A percentile compares a stretch with the other conserved stretches of the same genome.
These are phyloP conservation scores for Orius insidiosus DNA, from an alignment of 1,140 invertebrate species.

Conservation along the genomic window DNA sequence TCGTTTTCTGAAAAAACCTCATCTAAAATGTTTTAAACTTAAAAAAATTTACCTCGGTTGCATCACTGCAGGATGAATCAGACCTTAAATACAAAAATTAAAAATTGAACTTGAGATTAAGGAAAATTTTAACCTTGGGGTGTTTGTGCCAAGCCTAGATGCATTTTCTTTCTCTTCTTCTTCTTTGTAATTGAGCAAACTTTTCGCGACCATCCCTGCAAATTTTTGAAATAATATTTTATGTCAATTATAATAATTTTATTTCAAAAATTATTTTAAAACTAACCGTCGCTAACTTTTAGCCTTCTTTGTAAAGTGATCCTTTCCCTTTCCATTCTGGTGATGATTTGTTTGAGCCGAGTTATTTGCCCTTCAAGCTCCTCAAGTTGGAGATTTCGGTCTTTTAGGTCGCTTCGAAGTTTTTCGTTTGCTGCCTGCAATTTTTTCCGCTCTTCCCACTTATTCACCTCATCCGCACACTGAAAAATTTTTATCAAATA, in stretches of 20 bases:
- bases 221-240: too few relatives aligned
- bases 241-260: too few relatives aligned
- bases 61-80: too few relatives aligned
- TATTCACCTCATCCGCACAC: slow-evolving; percentile 37
- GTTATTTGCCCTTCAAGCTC: slow-evolving; percentile 32
- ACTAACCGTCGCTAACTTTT: slow-evolving; percentile 22
- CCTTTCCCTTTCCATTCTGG: slow-evolving; percentile 34
- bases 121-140: not conserved
- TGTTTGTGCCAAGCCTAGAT: slow-evolving; percentile 3
- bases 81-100: too few relatives aligned
- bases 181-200: slow-evolving; percentile 4
- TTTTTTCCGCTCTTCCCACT: slow-evolving; percentile 53
- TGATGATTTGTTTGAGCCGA: slow-evolving; percentile 31
- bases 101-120: too few relatives aligned
- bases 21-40: not conserved
- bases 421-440: slow-evolving; percentile 47
- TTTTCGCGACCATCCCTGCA: slow-evolving; percentile 4
- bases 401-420: slow-evolving; percentile 38
- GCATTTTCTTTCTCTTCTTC: slow-evolving; percentile 1
- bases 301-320: slow-evolving; percentile 27
- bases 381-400: slow-evolving; percentile 37
- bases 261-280: slow-evolving; percentile 4
- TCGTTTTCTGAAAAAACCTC: slow-evolving; percentile 11
- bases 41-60: not conserved
- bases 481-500: too few relatives aligned